These are phyloP conservation scores for Clusia tigrina DNA, from an alignment of 2,888 invertebrate genomes.

Conservation along the genomic window DNA sequence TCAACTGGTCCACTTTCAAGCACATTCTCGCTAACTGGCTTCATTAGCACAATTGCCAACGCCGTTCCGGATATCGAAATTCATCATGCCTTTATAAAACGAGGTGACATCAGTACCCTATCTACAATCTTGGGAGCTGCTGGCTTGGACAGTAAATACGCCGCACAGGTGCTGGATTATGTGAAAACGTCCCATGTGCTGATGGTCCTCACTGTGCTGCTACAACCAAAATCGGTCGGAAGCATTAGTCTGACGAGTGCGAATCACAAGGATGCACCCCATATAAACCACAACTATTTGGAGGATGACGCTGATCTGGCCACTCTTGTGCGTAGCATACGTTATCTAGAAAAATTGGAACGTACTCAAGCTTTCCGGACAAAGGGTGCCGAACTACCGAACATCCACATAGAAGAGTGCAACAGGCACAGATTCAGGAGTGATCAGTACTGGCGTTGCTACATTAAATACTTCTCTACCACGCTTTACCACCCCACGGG, in stretches of 20 bases:
- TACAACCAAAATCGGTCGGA: slow-evolving; percentile 64
- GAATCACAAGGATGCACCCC: slow-evolving; percentile 67
- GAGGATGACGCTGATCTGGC: slow-evolving; percentile 64
- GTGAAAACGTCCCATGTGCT: slow-evolving; percentile 31
- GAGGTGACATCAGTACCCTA: slow-evolving; percentile 37
- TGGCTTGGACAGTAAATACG: slow-evolving; percentile 21
- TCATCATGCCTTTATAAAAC: slow-evolving; percentile 59
- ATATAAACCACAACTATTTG: slow-evolving; percentile 69
- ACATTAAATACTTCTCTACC: slow-evolving; percentile 76
- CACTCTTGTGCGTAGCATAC: slow-evolving; percentile 58
- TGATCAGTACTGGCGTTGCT: slow-evolving; percentile 80
- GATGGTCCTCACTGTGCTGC: slow-evolving; percentile 44
- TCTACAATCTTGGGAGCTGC: slow-evolving; percentile 45
- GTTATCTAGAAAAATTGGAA: slow-evolving; percentile 55
- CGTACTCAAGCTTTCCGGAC: slow-evolving; percentile 63
- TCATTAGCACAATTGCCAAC: slow-evolving; percentile 65
- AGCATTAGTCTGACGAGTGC: slow-evolving; percentile 65
- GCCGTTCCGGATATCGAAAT: slow-evolving; percentile 70
- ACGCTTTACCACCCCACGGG: slow-evolving; percentile 86
- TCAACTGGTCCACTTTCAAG: slow-evolving; percentile 45
- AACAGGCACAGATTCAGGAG: slow-evolving; percentile 47
- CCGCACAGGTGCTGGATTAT: slow-evolving; percentile 16
- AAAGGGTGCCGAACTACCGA: slow-evolving; percentile 51
- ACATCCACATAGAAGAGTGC: slow-evolving; percentile 41
- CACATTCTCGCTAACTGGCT: slow-evolving; percentile 64